Evolutionary conservation across 2,797 vertebrate genomes (phyloP), one percentile per base, ranked within the genome.

Genomic region (Botia almorhae): DNA sequence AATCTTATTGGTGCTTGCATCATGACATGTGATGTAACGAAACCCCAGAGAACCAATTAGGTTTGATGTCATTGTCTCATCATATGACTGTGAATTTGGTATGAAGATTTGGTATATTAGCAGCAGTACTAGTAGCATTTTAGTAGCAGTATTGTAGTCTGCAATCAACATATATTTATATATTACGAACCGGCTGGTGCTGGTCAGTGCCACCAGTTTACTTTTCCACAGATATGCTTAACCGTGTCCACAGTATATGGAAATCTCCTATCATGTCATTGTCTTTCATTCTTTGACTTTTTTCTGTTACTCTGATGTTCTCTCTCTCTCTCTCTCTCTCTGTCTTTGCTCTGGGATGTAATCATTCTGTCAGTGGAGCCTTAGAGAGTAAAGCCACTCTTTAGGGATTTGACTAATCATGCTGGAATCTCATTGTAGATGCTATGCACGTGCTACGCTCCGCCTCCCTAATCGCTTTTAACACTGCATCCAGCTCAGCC

Each of bases 401-500:
- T 77, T 71, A 76, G 81, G 75, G 84, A 78, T 85, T 78, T 78
- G 78, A 70, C 70, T 83, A 85, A 81, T 79, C 84, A 83, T 23
- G 81, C 65, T 65, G 53, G 68, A 74, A 75, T 85, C 86, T 87
- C 84, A 86, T 85, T 86, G 80, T 84, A 81, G 81, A 85, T 74
- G 79, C 82, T 29, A 69, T 58, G 56, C 69, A 81, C 76, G 79
- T 80, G 86, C 87, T 68, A 82, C 72, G 87, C 86, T 88, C 85
- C 85, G 81, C 85, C 88, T 21, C 60, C 74, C 68, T 88, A 89
- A 89, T 89, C 90, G 86, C 81, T 83, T 86, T 87, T 82, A 89
- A 89, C 82, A 72, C 82, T 39, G 63, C 82, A 80, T 76, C 72
- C 77, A 83, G 68, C 53, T 72, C 48, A 81, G 68, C 81, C 79